phyloP scores from a whole-genome alignment of 2,113 vertebrate genomes.

The Todiramphus chloris region DNA sequence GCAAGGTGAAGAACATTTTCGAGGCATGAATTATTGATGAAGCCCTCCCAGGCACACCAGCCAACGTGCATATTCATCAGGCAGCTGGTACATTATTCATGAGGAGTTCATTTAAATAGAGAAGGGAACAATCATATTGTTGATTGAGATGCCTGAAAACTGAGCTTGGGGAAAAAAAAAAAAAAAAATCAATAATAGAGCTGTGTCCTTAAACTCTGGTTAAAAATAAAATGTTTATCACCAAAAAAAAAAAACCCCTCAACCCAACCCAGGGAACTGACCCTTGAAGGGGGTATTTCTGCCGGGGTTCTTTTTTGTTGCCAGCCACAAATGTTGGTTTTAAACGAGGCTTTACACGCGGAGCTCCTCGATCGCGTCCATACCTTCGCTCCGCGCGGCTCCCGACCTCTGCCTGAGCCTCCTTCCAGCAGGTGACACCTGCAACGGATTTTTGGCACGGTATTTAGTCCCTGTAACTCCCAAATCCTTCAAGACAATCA shows the following conservation, averaged over 20 bases:
- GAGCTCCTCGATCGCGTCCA: too few species aligned
- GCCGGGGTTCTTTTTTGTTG: not conserved
- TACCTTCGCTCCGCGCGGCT: not conserved
- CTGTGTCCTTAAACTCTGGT: not conserved
- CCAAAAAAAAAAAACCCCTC: too few species aligned
- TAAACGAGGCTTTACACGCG: too few species aligned
- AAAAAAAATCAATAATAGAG: not conserved
- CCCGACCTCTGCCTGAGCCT: fast-evolving
- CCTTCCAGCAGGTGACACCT: not conserved
- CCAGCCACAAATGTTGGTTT: too few species aligned
- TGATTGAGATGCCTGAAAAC: conserved; percentile 51
- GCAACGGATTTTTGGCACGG: not conserved
- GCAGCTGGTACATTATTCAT: conserved; percentile 72
- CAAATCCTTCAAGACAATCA: too few species aligned
- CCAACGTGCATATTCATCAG: conserved; percentile 76
- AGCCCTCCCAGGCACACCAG: conserved; percentile 68
- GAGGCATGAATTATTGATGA: conserved; percentile 76
- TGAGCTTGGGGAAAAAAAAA: not conserved
- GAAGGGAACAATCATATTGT: conserved; percentile 63
- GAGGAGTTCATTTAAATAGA: conserved; percentile 29
- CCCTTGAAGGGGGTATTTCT: not conserved
- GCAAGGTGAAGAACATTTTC: conserved; percentile 72
- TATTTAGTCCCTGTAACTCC: not conserved
- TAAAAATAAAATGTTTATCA: not conserved
- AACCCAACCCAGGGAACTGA: too few species aligned